phyloP scores from a whole-genome alignment of 2,888 invertebrate species.

The Catocala sponsa region DNA sequence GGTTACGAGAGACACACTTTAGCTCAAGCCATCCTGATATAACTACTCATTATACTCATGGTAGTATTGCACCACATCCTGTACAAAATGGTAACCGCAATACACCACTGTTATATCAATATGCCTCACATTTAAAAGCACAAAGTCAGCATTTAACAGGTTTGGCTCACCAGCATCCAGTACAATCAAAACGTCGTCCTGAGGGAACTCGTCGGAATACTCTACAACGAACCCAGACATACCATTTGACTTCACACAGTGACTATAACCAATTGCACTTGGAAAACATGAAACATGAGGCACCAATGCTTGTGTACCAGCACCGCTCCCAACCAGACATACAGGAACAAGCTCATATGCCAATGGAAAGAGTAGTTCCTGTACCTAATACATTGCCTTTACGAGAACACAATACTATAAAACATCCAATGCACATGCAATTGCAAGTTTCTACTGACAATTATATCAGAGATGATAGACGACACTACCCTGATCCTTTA shows the following conservation, averaged over 20 bases:
- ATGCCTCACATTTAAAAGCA: constrained; percentile 83
- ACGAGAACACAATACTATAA: constrained; percentile 74
- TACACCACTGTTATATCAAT: constrained; percentile 82
- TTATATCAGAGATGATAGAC: constrained; percentile 69
- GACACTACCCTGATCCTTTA: constrained; percentile 72
- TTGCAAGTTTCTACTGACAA: constrained; percentile 83
- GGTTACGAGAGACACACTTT: constrained; percentile 82
- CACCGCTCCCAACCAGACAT: constrained; percentile 82
- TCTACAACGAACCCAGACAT: constrained; percentile 83
- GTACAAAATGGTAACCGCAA: constrained; percentile 72
- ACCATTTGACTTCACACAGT: constrained; percentile 84
- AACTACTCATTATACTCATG: constrained; percentile 76
- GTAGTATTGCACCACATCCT: constrained; percentile 65
- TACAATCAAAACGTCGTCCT: constrained; percentile 71
- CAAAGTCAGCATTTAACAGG: constrained; percentile 81
- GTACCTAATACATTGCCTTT: constrained; percentile 80
- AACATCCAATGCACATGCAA: constrained; percentile 78
- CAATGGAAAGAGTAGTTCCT: constrained; percentile 68
- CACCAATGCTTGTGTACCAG: constrained; percentile 70
- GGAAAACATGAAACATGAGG: constrained; percentile 76
- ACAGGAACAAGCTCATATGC: constrained; percentile 74
- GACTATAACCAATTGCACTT: constrained; percentile 81
- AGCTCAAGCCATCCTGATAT: constrained; percentile 86
- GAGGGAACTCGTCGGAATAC: constrained; percentile 79
- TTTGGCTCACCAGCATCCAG: constrained; percentile 75